Conservation (phyloP, 2,113 vertebrate genomes). For the Onychostoma macrolepis region DNA sequence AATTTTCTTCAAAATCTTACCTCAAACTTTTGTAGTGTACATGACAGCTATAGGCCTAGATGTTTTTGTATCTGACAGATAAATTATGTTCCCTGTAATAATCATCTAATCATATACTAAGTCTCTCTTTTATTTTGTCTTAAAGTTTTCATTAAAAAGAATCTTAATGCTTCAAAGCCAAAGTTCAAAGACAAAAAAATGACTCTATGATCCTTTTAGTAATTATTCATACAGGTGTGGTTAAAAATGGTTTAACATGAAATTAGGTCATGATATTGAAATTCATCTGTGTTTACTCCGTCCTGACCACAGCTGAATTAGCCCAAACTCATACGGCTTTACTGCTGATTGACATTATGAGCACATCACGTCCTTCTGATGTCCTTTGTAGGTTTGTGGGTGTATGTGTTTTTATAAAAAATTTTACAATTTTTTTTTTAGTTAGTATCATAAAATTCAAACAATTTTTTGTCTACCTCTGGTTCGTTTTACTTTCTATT, state of each 20-base stretch:
- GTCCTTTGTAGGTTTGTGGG: background rate
- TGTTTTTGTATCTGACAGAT: background rate
- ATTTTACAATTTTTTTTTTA: no score
- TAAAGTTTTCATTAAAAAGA: background rate
- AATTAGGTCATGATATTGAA: background rate
- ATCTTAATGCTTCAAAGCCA: background rate
- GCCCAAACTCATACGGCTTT: background rate
- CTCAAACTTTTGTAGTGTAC: background rate
- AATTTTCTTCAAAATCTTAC: background rate
- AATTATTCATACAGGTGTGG: conserved; percentile 10
- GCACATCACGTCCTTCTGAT: background rate
- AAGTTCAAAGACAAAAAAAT: background rate
- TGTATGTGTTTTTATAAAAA: no score
- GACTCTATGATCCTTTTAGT: background rate
- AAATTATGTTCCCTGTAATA: background rate
- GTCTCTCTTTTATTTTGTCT: background rate
- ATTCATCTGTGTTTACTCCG: background rate
- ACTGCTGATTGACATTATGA: background rate
- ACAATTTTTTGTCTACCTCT: background rate
- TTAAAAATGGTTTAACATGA: conserved; percentile 15
- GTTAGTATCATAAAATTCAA: background rate
- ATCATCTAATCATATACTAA: background rate
- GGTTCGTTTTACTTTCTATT: background rate
- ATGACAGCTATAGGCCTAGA: background rate
- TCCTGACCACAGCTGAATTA: background rate